phyloP scores from a whole-genome alignment of 2,888 invertebrate genomes.

The Latrodectus elegans region DNA sequence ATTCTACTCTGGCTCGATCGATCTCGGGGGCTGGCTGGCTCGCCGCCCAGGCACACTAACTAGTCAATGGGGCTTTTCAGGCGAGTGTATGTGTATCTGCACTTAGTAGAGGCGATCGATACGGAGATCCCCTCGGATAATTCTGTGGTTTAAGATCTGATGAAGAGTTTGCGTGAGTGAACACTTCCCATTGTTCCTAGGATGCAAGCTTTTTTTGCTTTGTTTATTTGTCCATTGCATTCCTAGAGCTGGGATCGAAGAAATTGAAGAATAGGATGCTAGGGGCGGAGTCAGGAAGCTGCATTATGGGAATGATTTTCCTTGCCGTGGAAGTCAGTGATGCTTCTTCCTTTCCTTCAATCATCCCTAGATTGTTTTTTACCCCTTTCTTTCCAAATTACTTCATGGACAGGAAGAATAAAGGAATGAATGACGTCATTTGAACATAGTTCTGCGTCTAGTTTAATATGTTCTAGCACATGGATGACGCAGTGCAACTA shows the following conservation, averaged over 20 bases:
- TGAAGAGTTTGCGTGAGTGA: slow-evolving; percentile 16
- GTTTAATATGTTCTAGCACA: no score
- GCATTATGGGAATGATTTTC: background rate
- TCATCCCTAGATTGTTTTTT: no score
- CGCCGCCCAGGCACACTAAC: slow-evolving; percentile 20
- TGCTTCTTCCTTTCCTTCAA: no score
- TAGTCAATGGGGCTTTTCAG: slow-evolving; percentile 21
- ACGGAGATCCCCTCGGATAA: slow-evolving; percentile 10
- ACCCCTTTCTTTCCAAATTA: no score
- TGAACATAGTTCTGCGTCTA: no score
- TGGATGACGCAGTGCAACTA: no score
- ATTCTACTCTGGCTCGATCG: slow-evolving; percentile 3
- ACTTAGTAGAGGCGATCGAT: slow-evolving; percentile 30
- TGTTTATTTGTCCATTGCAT: background rate
- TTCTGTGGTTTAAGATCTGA: slow-evolving; percentile 25
- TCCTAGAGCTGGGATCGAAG: background rate
- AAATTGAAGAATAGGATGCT: background rate
- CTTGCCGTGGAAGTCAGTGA: background rate
- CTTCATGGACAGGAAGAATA: no score
- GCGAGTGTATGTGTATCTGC: slow-evolving; percentile 17
- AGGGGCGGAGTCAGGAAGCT: background rate
- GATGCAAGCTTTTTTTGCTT: background rate
- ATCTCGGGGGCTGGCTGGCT: slow-evolving; percentile 9
- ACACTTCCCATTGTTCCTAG: background rate
- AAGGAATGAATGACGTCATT: no score